Conservation (phyloP, 2,888 invertebrate species). For the Furcula furcula region DNA sequence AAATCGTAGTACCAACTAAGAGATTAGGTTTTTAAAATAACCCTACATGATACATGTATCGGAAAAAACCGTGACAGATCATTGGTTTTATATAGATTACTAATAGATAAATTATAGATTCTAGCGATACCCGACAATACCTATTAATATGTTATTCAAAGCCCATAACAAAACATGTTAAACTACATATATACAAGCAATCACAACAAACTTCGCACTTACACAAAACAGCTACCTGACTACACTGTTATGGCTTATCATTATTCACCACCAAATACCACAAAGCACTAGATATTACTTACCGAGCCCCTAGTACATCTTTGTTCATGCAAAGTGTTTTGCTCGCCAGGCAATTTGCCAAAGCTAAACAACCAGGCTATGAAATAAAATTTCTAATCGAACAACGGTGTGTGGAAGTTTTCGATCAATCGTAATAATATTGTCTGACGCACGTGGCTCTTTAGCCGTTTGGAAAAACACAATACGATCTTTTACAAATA, state of each 20-base stretch:
- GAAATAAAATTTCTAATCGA: conserved; percentile 46
- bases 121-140: no score
- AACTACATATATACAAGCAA: not conserved
- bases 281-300: not conserved
- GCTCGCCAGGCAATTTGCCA: conserved; percentile 50
- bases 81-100: no score
- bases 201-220: not conserved
- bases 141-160: no score
- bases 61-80: no score
- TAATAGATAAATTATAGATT: no score
- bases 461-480: conserved; percentile 13
- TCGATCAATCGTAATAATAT: conserved; percentile 24
- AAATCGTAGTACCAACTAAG: no score
- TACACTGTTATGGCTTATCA: not conserved
- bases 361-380: conserved; percentile 36
- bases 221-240: conserved; percentile 1
- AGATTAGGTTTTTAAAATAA: no score
- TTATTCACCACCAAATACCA: not conserved
- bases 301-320: conserved; percentile 14
- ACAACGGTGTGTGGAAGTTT: conserved; percentile 45
- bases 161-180: not conserved
- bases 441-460: conserved; percentile 40
- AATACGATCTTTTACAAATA: conserved; percentile 2
- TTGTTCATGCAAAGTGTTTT: conserved; percentile 23
- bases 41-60: no score